Conservation (phyloP, 2,113 vertebrate genomes). For the Mobula birostris region DNA sequence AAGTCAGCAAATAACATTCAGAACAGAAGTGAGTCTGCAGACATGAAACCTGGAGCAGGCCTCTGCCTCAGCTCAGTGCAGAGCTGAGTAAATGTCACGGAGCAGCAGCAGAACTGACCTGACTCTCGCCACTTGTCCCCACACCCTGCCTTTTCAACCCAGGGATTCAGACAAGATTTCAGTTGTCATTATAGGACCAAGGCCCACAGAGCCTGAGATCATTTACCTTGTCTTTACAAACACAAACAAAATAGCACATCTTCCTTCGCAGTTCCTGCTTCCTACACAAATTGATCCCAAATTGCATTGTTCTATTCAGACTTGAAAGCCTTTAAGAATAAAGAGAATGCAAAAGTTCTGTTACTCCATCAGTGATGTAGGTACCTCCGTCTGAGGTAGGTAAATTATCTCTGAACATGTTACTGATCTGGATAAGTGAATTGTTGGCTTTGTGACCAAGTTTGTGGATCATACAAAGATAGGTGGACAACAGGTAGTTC, state of each 20-base stretch:
- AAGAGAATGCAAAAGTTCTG: background rate
- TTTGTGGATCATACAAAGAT: too few relatives aligned
- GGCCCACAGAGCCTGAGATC: background rate
- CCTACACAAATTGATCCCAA: background rate
- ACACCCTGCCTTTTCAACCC: too few relatives aligned
- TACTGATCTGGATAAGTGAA: too few relatives aligned
- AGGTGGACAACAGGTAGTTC: too few relatives aligned
- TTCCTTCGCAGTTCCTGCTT: background rate
- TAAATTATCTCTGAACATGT: background rate
- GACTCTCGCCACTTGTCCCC: too few relatives aligned
- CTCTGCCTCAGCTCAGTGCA: too few relatives aligned
- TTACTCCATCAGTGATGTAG: background rate
- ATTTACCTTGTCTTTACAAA: background rate
- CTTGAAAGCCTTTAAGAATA: background rate
- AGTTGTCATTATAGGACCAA: background rate
- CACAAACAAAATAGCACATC: background rate
- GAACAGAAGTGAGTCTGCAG: too few relatives aligned
- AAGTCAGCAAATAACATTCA: too few relatives aligned
- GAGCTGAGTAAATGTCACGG: too few relatives aligned
- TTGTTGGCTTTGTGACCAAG: too few relatives aligned
- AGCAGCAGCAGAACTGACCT: too few relatives aligned
- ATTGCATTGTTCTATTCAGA: background rate
- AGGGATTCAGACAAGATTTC: background rate
- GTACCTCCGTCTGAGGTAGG: background rate
- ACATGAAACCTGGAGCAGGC: too few relatives aligned